Conservation (phyloP, 2,888 invertebrate species). For the Lutraria lutraria region DNA sequence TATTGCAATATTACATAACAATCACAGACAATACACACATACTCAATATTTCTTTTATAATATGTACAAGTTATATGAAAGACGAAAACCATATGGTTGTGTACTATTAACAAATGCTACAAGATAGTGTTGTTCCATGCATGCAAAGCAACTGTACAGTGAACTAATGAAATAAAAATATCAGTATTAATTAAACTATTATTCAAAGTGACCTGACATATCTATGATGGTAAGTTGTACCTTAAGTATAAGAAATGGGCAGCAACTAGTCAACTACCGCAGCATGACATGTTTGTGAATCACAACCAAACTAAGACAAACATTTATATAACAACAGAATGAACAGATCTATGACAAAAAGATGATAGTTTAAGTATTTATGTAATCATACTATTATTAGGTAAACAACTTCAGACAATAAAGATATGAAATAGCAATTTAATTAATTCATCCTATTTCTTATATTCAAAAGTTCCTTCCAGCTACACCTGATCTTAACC, state of each 20-base stretch:
- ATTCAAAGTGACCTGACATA: neutral
- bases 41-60: neutral
- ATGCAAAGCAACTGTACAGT: neutral
- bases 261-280: no score
- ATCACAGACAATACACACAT: conserved; percentile 43
- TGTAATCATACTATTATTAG: no score
- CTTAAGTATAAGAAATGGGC: no score
- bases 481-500: neutral
- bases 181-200: neutral
- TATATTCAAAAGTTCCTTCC: neutral
- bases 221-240: neutral
- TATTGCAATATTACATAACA: conserved; percentile 22
- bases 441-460: no score
- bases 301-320: neutral
- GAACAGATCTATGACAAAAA: no score
- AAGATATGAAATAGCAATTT: no score
- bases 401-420: no score
- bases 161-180: neutral
- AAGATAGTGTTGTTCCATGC: neutral
- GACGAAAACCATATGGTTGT: neutral
- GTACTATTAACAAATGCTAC: conserved; percentile 11
- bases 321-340: neutral
- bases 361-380: no score
- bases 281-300: neutral
- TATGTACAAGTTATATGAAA: neutral